Conservation (phyloP, 2,113 vertebrate genomes). For the Rhynchomys soricoides region DNA sequence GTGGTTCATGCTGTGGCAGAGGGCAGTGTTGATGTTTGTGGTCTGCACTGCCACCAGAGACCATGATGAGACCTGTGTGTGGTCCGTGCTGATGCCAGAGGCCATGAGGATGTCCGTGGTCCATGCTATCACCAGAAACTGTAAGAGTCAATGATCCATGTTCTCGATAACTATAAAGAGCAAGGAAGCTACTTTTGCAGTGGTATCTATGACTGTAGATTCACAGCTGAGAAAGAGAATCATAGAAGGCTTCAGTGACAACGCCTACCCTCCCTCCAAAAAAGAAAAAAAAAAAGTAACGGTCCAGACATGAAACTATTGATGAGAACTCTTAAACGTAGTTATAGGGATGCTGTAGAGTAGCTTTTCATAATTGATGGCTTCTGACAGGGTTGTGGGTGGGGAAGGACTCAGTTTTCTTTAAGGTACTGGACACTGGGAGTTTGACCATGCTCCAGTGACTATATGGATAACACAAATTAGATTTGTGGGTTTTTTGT, state of each 20-base stretch:
- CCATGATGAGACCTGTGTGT: too few species aligned
- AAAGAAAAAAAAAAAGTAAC: background rate
- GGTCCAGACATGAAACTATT: background rate
- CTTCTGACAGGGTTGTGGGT: background rate
- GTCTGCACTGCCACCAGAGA: background rate
- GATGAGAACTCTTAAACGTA: background rate
- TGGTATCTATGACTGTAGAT: background rate
- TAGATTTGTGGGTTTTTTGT: background rate
- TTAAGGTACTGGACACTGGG: background rate
- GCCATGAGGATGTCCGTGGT: background rate
- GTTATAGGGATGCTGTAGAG: background rate
- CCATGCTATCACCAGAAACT: background rate
- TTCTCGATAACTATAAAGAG: background rate
- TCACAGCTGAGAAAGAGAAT: background rate
- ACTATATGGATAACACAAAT: background rate
- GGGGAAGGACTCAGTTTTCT: background rate
- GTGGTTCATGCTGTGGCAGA: background rate
- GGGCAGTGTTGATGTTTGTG: background rate
- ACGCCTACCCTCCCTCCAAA: background rate
- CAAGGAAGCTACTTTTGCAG: background rate
- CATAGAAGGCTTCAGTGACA: background rate
- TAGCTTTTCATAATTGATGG: background rate
- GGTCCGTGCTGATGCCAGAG: too few species aligned
- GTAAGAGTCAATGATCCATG: background rate
- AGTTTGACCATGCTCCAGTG: background rate